phyloP scores from a whole-genome alignment of 1,140 invertebrate species.

The Anastrepha obliqua region DNA sequence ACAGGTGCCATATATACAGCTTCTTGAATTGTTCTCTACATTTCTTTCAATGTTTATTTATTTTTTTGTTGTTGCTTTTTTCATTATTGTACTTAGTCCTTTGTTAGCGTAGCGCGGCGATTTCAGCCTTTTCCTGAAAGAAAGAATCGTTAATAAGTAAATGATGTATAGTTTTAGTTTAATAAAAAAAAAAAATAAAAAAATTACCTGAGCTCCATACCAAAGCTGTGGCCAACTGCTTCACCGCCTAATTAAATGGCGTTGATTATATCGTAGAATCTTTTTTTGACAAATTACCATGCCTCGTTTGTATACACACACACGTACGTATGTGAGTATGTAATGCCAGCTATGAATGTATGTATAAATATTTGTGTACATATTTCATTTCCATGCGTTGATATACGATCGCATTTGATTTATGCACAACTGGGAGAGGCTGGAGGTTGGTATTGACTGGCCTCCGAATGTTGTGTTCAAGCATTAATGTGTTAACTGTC shows the following conservation, averaged over 20 bases:
- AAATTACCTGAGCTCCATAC: background rate
- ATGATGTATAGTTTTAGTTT: background rate
- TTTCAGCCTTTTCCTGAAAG: background rate
- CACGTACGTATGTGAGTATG: background rate
- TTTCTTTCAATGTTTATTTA: background rate
- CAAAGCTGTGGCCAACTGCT: background rate
- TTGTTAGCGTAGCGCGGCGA: background rate
- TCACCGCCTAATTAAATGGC: constrained; percentile 27
- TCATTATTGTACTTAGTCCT: constrained; percentile 10
- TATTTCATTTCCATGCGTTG: constrained; percentile 21
- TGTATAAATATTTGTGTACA: constrained; percentile 42
- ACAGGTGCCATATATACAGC: background rate
- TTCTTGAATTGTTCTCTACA: background rate
- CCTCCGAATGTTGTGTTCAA: constrained; percentile 37
- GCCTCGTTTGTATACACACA: background rate
- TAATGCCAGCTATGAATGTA: background rate
- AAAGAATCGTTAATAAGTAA: constrained; percentile 34
- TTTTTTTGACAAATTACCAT: constrained; percentile 49
- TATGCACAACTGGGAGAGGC: constrained; percentile 42
- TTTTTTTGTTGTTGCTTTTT: background rate
- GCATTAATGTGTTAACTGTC: constrained; percentile 49
- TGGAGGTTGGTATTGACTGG: constrained; percentile 46
- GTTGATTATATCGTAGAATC: constrained; percentile 48
- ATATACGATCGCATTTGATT: constrained; percentile 28
- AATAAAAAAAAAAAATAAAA: background rate